A percentile compares a stretch with the other conserved stretches of the same genome.
phyloP scores from a whole-genome alignment of 2,888 invertebrate genomes.

The Tanytarsus gracilentus region DNA sequence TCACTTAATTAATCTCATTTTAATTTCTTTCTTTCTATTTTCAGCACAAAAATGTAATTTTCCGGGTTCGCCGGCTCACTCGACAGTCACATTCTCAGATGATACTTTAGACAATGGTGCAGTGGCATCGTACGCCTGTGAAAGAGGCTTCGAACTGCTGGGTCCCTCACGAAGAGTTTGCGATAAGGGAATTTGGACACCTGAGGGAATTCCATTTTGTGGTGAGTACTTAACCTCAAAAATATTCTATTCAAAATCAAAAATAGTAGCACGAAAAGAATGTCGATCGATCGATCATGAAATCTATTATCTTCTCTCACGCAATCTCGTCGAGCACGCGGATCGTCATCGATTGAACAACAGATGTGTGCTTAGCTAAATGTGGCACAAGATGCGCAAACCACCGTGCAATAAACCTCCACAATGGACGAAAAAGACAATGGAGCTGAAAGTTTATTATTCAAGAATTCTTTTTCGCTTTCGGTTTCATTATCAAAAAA shows the following conservation, averaged over 20 bases:
- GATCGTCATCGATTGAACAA: no score
- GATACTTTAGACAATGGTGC: slow-evolving; percentile 47
- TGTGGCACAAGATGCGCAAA: no score
- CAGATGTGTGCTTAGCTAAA: no score
- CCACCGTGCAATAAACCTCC: neutral
- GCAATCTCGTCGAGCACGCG: no score
- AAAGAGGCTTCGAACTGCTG: slow-evolving; percentile 82
- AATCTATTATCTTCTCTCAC: no score
- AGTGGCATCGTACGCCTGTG: slow-evolving; percentile 76
- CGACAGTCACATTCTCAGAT: slow-evolving; percentile 66
- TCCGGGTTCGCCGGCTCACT: slow-evolving; percentile 87
- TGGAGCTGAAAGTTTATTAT: no score
- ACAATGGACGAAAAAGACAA: neutral
- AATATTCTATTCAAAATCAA: neutral
- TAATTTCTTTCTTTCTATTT: neutral
- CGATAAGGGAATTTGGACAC: slow-evolving; percentile 69
- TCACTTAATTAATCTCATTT: neutral
- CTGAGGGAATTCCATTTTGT: slow-evolving; percentile 88
- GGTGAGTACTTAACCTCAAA: slow-evolving; percentile 59
- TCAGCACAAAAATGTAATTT: slow-evolving; percentile 54
- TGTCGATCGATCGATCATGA: neutral
- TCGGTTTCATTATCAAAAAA: slow-evolving; percentile 1
- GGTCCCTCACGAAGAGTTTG: slow-evolving; percentile 76
- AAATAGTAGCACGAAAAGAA: neutral
- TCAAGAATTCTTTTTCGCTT: slow-evolving; percentile 4